phyloP scores from a whole-genome alignment of 2,113 vertebrate genomes.

The Astur gentilis region DNA sequence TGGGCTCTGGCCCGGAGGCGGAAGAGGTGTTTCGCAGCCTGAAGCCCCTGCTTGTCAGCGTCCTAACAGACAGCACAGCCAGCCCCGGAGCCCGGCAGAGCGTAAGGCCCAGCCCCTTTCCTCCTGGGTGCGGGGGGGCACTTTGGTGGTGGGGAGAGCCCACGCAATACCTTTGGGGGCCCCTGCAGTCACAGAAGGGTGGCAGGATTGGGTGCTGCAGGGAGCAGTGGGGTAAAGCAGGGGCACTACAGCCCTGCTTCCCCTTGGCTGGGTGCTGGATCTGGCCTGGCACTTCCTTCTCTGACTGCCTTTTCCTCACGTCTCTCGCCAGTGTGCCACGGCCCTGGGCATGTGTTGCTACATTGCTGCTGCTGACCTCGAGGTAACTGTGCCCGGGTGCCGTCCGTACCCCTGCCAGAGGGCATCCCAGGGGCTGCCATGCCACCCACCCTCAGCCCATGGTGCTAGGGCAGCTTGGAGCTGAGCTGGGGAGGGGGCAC shows the following conservation, averaged over 20 bases:
- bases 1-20: slow-evolving; percentile 85
- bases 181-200: accelerated
- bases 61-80: slow-evolving; percentile 81
- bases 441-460: too few species aligned
- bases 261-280: not conserved
- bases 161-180: not conserved
- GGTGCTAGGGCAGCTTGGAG: too few species aligned
- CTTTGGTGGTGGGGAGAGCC: not conserved
- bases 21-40: slow-evolving; percentile 86
- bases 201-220: not conserved
- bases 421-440: not conserved
- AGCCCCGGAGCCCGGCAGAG: slow-evolving; percentile 83
- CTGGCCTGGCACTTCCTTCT: accelerated
- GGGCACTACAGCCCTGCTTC: not conserved
- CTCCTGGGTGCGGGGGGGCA: not conserved
- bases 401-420: accelerated
- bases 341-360: slow-evolving; percentile 93
- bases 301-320: not conserved
- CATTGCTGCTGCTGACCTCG: slow-evolving; percentile 85
- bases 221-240: not conserved
- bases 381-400: slow-evolving; percentile 70
- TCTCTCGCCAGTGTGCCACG: slow-evolving; percentile 81
- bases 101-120: slow-evolving; percentile 69
- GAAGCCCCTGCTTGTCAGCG: slow-evolving; percentile 78
- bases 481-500: too few species aligned